Evolutionary conservation across 2,888 invertebrate genomes (phyloP).

Genomic region (Melieria crassipennis): DNA sequence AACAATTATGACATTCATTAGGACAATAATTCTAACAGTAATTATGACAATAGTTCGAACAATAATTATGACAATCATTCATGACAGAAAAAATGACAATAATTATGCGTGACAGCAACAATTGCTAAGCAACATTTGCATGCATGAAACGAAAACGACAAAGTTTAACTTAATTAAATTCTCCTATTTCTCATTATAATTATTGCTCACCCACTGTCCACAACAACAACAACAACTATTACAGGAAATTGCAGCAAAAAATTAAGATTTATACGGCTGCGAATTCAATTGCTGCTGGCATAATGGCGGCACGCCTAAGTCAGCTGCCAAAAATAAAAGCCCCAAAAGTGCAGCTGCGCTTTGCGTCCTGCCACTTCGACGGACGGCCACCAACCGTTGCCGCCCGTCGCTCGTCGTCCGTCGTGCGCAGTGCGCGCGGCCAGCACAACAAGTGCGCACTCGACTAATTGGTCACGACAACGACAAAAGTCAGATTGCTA

Average conservation of each 20-base stretch:
- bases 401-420: not conserved
- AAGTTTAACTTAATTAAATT: not conserved
- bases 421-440: not conserved
- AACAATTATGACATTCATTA: no score
- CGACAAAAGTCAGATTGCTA: constrained; percentile 30
- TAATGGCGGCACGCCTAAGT: constrained; percentile 24
- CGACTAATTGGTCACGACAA: constrained; percentile 47
- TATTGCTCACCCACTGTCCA: constrained; percentile 7
- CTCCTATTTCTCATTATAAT: not conserved
- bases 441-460: constrained; percentile 42
- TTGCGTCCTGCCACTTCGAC: constrained; percentile 20
- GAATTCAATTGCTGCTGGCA: constrained; percentile 32
- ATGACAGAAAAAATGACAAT: no score
- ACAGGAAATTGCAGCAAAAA: constrained; percentile 1
- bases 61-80: no score
- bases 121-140: not conserved
- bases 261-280: constrained; percentile 25
- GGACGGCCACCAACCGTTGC: constrained; percentile 15
- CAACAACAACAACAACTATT: constrained; percentile 7
- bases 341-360: not conserved
- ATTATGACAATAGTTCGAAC: no score
- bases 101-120: no score
- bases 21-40: no score
- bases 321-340: not conserved
- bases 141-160: not conserved